Base-by-base conservation (phyloP, 2,888 invertebrate genomes). In the Dynastes tityus region DNA sequence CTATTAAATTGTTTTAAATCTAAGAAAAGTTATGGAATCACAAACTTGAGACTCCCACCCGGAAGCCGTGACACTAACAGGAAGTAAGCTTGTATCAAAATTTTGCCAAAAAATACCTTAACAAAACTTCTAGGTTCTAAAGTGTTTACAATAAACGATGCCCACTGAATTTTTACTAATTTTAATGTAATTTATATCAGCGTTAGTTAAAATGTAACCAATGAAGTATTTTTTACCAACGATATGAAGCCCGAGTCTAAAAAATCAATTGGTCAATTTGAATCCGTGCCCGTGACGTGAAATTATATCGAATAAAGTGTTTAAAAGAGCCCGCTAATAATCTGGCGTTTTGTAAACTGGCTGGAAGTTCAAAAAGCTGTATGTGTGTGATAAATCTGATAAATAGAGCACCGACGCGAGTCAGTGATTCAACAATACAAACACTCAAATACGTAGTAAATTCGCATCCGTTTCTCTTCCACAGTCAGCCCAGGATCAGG, bases 371-470 rank as follows among this genome's bases (percentile, higher is more conserved):
- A 82, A 84, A 84, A 83, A 83, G 82, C 83, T 82, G 76, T 84
- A 55, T n/a, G 67, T 71, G 79, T 73, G 73, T 73, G 85, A 84
- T 86, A 86, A 87, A 87, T 86, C 87, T 88, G 88, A 88, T 88
- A 88, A 88, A 88, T 88, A 87, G 87, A 85, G 84, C 86, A 86
- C 86, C 87, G 87, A 87, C 87, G 86, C 87, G 86, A 87, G 85
- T 87, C 87, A 88, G 85, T 87, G 88, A 88, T 88, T 87, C 87
- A 86, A 88, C 88, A 88, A 88, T 87, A 87, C 87, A 88, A 88
- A 88, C 88, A 88, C 87, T 87, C 88, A 87, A 87, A 87, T 87
- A 87, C 87, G 86, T 87, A 86, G 87, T 88, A 87, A 87, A 88
- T 88, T 87, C 87, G 85, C 87, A 88, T 87, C 87, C 86, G 86